phyloP scores from a whole-genome alignment of 2,797 vertebrate genomes.

The Danio choprae region DNA sequence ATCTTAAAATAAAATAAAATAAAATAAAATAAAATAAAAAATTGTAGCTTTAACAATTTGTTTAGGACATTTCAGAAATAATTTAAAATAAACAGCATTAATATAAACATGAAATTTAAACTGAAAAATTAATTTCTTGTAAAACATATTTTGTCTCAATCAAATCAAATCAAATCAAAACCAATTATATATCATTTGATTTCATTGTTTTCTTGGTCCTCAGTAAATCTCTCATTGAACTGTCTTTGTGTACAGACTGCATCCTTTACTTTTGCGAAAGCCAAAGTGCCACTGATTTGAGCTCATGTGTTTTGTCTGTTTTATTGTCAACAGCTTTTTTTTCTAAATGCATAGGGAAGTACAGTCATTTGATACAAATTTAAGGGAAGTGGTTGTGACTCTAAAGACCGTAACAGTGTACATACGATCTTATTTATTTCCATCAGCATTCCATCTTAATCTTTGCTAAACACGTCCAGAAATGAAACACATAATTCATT shows the following conservation, averaged over 20 bases:
- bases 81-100: too few species aligned
- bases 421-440: not conserved
- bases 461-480: not conserved
- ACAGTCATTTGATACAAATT: slow-evolving; percentile 27
- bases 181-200: not conserved
- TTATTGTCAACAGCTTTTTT: not conserved
- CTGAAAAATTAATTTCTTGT: too few species aligned
- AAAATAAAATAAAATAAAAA: too few species aligned
- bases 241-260: not conserved
- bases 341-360: slow-evolving; percentile 17
- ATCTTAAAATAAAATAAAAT: too few species aligned
- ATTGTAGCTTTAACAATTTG: too few species aligned
- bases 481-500: not conserved
- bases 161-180: too few species aligned
- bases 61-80: too few species aligned
- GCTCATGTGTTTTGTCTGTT: not conserved
- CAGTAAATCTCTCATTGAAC: not conserved
- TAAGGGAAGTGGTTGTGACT: slow-evolving; percentile 27
- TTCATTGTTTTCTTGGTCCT: not conserved
- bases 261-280: not conserved
- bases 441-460: not conserved
- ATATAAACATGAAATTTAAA: too few species aligned
- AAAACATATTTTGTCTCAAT: too few species aligned
- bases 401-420: not conserved
- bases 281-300: not conserved